Evolutionary conservation across 2,113 vertebrate genomes (phyloP).

Genomic region (Mustelus asterias): DNA sequence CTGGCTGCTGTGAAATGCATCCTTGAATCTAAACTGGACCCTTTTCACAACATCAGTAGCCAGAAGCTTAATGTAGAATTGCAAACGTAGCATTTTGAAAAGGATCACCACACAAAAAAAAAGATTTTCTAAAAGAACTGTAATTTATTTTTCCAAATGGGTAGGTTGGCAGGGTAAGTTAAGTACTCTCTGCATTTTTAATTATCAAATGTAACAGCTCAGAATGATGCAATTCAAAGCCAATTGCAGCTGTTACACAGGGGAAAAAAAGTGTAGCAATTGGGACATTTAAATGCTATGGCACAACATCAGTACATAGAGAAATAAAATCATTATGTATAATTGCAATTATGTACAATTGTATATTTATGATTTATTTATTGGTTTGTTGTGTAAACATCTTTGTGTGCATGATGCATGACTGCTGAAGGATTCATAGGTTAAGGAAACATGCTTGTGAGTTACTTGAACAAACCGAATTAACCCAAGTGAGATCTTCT

Average conservation of each 20-base stretch:
- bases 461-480: neutral
- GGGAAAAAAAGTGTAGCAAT: neutral
- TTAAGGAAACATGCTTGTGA: neutral
- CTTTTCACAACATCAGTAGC: neutral
- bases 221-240: neutral
- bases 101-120: neutral
- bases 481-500: neutral
- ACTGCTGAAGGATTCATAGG: neutral
- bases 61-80: neutral
- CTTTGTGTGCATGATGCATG: neutral
- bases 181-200: neutral
- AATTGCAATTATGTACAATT: neutral
- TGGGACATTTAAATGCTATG: neutral
- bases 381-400: neutral
- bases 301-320: neutral
- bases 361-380: neutral
- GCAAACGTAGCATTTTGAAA: neutral
- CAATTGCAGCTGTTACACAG: neutral
- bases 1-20: neutral
- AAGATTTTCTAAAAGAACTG: neutral
- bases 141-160: neutral
- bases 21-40: neutral
- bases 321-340: neutral
- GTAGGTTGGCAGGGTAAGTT: neutral
- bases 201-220: neutral